Base-by-base conservation (phyloP, 2,888 invertebrate species). In the Mimas tiliae region DNA sequence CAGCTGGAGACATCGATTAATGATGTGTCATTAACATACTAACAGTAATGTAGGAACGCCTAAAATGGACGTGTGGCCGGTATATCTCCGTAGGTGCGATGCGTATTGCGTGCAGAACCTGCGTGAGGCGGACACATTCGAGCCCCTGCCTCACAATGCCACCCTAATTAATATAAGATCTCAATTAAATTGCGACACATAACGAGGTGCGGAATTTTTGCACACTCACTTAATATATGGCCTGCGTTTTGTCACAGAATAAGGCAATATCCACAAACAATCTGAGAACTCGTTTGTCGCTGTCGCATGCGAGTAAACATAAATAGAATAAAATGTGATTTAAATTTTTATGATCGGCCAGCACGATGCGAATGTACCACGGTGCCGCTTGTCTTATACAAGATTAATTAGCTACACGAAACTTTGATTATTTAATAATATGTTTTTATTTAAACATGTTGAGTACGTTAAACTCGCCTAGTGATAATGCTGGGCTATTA, bases 111-210 rank as follows among this genome's bases (percentile, higher is more conserved):
- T 91, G 93, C 84, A 73, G 82, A 77, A 82, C 80, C 85, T 93
- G 93, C 93, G 93, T 93, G 93, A 84, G 91, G 86, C 85, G 85
- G 87, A 78, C 89, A 90, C 91, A 90, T 93, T 91, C 87, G 84
- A 84, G 79, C 81, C 81, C 82, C 79, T 82, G 84, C 83, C 83
- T 88, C 91, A 89, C 90, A 87, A 89, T 82, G 85, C 81, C 88
- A 86, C 88, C 86, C 93, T 93, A 93, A 94, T 93, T 93, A 94
- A 94, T 94, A 93, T 93, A 93, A 92, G 92, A 93, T 94, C 94
- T 94, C 94, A 94, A 94, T 94, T 94, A 94, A 94, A 93, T 87
- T 85, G 90, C 90, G 90, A 93, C 92, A 91, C 88, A 90, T 90
- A 91, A 89, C 86, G 88, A 89, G 87, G 82, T 84, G 84, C 78